phyloP scores from a whole-genome alignment of 1,140 invertebrate species.

The Globodera rostochiensis region DNA sequence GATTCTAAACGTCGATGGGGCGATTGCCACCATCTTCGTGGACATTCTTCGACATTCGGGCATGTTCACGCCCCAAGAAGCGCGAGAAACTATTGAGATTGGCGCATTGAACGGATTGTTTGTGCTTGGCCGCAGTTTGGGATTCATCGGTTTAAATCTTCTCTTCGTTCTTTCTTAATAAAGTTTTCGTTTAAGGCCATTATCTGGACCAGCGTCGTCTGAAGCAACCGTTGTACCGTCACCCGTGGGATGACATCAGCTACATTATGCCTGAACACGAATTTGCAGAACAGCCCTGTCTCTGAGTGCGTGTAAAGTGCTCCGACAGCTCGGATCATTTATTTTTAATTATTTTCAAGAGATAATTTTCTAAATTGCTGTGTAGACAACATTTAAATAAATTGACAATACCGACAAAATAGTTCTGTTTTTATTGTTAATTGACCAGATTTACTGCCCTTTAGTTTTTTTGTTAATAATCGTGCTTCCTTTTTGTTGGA shows the following conservation, averaged over 20 bases:
- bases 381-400: background rate
- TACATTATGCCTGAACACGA: conserved; percentile 83
- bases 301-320: background rate
- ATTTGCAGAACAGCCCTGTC: conserved; percentile 26
- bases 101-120: conserved; percentile 97
- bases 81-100: conserved; percentile 94
- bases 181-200: conserved; percentile 74
- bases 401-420: background rate
- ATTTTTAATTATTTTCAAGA: background rate
- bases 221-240: conserved; percentile 97
- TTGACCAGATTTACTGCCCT: background rate
- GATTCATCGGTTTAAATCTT: conserved; percentile 82
- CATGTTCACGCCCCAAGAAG: conserved; percentile 91
- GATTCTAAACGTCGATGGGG: conserved; percentile 97
- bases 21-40: conserved; percentile 94
- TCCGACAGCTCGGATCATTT: background rate
- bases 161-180: conserved; percentile 10
- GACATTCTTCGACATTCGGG: conserved; percentile 85
- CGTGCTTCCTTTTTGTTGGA: background rate
- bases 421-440: background rate
- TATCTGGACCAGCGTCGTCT: conserved; percentile 97
- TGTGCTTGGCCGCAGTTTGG: conserved; percentile 94
- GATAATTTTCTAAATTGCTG: background rate
- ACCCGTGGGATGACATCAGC: conserved; percentile 99
- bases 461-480: background rate